Conservation (phyloP, 1,140 invertebrate species). For the Hycleus cichorii region DNA sequence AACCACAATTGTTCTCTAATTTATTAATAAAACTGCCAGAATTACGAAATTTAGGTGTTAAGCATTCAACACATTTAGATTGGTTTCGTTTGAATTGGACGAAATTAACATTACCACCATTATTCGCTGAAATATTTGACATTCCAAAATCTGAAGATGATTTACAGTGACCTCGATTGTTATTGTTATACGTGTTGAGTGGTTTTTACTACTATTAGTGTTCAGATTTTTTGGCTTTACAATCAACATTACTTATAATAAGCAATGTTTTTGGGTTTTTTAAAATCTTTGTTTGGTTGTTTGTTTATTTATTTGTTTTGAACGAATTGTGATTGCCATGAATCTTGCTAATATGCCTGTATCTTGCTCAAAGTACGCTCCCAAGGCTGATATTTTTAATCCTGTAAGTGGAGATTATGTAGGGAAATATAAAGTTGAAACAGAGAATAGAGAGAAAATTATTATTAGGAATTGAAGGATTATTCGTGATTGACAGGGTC, state of each 20-base stretch:
- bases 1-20: constrained; percentile 56
- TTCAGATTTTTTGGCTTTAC: constrained; percentile 14
- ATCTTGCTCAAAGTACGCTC: constrained; percentile 27
- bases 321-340: constrained; percentile 20
- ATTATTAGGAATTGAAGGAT: constrained; percentile 2
- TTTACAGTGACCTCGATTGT: constrained; percentile 47
- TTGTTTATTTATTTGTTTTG: background rate
- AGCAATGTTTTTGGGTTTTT: background rate
- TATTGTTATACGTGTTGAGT: background rate
- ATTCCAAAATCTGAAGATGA: constrained; percentile 87
- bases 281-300: constrained; percentile 7
- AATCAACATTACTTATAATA: background rate
- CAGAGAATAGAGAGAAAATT: background rate
- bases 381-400: constrained; percentile 19
- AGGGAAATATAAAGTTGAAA: too few species aligned
- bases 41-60: constrained; percentile 70
- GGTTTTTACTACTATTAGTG: background rate
- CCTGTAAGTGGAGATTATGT: too few species aligned
- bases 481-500: constrained; percentile 32
- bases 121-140: constrained; percentile 96
- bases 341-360: constrained; percentile 22
- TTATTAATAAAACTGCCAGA: constrained; percentile 71
- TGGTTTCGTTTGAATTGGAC: constrained; percentile 89
- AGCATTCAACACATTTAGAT: constrained; percentile 77
- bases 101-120: constrained; percentile 75